phyloP scores from a whole-genome alignment of 2,113 vertebrate species.

The Podilymbus podiceps region DNA sequence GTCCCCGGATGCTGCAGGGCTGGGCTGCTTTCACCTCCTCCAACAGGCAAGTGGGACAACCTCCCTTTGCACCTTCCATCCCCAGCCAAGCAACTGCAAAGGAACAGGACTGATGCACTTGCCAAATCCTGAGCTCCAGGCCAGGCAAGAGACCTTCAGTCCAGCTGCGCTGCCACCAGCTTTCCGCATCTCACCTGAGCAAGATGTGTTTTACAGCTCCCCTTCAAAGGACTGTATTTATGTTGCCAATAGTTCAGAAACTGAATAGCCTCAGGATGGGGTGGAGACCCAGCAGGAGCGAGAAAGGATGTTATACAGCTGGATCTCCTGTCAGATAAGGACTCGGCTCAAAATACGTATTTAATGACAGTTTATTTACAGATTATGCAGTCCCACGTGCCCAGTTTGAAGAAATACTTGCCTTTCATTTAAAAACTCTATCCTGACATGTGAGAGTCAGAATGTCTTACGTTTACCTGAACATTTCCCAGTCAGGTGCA shows the following conservation, averaged over 20 bases:
- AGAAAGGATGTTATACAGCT: not conserved
- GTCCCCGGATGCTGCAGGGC: not conserved
- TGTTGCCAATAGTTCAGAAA: not conserved
- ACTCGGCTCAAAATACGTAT: not conserved
- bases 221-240: not conserved
- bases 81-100: not conserved
- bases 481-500: not conserved
- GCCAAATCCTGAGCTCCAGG: not conserved
- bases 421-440: not conserved
- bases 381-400: not conserved
- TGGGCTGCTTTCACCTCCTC: not conserved
- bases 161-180: not conserved
- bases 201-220: accelerated
- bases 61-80: not conserved
- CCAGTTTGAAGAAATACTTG: not conserved
- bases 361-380: slow-evolving; percentile 18
- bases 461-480: not conserved
- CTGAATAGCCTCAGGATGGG: not conserved
- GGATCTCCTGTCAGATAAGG: not conserved
- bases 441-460: not conserved
- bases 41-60: not conserved
- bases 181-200: not conserved
- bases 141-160: not conserved
- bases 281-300: not conserved
- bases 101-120: not conserved